Evolutionary conservation across 2,888 invertebrate genomes (phyloP).

Genomic region (Polyommatus iphigenia): DNA sequence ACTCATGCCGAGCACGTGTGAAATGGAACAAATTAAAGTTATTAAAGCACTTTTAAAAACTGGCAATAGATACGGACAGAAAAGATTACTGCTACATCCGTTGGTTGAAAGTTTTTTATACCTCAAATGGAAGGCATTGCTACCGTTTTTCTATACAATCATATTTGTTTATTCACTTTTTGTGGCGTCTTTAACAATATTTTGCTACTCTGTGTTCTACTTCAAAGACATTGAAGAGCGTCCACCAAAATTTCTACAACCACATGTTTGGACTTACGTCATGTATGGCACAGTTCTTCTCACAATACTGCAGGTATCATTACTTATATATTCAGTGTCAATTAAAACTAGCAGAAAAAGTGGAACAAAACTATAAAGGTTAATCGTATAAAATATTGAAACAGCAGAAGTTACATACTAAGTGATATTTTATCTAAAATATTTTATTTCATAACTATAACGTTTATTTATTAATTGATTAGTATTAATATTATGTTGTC

Average conservation of each 20-base stretch:
- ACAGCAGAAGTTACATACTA: too few relatives aligned
- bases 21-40: constrained; percentile 78
- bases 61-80: constrained; percentile 72
- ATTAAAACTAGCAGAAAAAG: too few relatives aligned
- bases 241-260: constrained; percentile 55
- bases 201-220: constrained; percentile 72
- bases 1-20: constrained; percentile 65
- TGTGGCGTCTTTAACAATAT: constrained; percentile 71
- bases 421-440: too few relatives aligned
- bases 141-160: constrained; percentile 77
- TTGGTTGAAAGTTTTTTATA: constrained; percentile 79
- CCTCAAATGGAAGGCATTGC: constrained; percentile 78
- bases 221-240: constrained; percentile 60
- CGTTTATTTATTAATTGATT: too few relatives aligned
- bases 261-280: constrained; percentile 61
- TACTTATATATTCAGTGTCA: not conserved
- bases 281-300: constrained; percentile 61
- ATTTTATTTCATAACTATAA: too few relatives aligned
- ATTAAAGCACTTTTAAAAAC: constrained; percentile 77
- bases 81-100: constrained; percentile 76
- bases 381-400: too few relatives aligned
- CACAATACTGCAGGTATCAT: constrained; percentile 65
- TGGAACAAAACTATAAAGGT: too few relatives aligned
- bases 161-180: constrained; percentile 73
- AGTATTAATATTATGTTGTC: not conserved